phyloP scores from a whole-genome alignment of 2,797 vertebrate species.

The Pelobates cultripes region DNA sequence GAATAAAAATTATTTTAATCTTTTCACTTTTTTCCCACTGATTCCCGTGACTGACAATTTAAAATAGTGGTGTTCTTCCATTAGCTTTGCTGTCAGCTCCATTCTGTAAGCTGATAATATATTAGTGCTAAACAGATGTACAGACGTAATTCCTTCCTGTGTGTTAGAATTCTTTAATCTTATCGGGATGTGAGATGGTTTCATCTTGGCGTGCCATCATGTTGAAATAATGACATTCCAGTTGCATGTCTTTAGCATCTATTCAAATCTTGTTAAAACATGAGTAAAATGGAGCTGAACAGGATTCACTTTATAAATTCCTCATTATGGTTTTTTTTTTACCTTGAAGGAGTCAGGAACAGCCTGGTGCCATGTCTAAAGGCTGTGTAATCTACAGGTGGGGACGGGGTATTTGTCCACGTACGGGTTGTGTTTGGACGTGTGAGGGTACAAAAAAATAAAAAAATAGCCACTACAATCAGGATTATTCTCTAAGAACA shows the following conservation, averaged over 20 bases:
- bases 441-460: not conserved
- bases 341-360: conserved; percentile 27
- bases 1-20: not conserved
- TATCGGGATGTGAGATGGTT: conserved; percentile 46
- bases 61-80: conserved; percentile 21
- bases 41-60: conserved; percentile 45
- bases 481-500: too few species aligned
- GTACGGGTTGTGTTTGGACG: conserved; percentile 11
- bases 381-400: not conserved
- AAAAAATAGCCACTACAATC: too few species aligned
- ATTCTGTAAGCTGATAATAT: conserved; percentile 48
- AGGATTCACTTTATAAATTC: conserved; percentile 43
- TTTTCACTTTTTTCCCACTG: not conserved
- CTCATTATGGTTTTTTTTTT: conserved; percentile 48
- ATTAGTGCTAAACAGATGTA: conserved; percentile 54
- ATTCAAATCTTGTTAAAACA: conserved; percentile 55
- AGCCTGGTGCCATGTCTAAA: conserved; percentile 24
- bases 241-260: conserved; percentile 52
- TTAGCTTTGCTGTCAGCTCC: conserved; percentile 36
- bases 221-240: conserved; percentile 50
- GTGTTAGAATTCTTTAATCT: conserved; percentile 49
- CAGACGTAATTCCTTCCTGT: conserved; percentile 43
- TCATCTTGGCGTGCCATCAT: conserved; percentile 49
- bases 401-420: not conserved
- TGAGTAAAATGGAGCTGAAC: conserved; percentile 51